These are phyloP conservation scores for Papilio dardanus DNA, from an alignment of 1,140 invertebrate species.

Conservation along the genomic window DNA sequence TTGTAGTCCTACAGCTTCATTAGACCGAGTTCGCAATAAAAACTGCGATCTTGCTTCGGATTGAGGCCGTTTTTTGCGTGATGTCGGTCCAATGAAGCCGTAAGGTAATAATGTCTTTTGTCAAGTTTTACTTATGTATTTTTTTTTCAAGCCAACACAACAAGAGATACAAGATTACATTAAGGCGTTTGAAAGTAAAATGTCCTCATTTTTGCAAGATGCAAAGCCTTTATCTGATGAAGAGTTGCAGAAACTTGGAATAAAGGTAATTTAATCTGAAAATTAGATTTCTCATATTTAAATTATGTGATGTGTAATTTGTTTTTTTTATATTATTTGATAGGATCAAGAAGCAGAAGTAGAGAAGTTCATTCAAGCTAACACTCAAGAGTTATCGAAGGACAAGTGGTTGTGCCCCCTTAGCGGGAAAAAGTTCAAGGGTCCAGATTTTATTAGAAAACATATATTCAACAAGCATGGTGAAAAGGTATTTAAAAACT, in stretches of 20 bases:
- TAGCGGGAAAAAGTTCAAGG: slow-evolving; percentile 99
- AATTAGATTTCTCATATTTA: background rate
- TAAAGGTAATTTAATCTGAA: slow-evolving; percentile 82
- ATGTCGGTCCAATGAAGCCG: too few species aligned
- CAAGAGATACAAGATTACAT: slow-evolving; percentile 91
- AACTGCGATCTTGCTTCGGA: too few species aligned
- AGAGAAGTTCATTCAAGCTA: slow-evolving; percentile 96
- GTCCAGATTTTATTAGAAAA: slow-evolving; percentile 99
- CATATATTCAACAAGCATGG: slow-evolving; percentile 99
- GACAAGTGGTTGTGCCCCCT: slow-evolving; percentile 99
- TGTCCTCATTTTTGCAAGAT: slow-evolving; percentile 92
- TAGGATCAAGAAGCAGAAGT: slow-evolving; percentile 92
- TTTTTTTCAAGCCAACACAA: slow-evolving; percentile 77
- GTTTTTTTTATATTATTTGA: slow-evolving; percentile 34
- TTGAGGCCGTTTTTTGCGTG: too few species aligned
- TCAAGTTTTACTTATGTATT: slow-evolving; percentile 37
- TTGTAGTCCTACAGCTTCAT: too few species aligned
- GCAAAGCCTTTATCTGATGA: slow-evolving; percentile 88
- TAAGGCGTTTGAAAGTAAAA: slow-evolving; percentile 92
- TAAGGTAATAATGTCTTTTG: slow-evolving; percentile 14
- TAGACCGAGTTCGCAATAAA: too few species aligned
- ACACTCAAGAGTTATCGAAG: slow-evolving; percentile 97
- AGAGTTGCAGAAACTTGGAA: slow-evolving; percentile 93
- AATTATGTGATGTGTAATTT: slow-evolving; percentile 6
- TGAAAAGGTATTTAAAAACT: slow-evolving; percentile 89